Evolutionary conservation across 2,113 vertebrate genomes (phyloP).

Genomic region (Heterotilapia buettikoferi): DNA sequence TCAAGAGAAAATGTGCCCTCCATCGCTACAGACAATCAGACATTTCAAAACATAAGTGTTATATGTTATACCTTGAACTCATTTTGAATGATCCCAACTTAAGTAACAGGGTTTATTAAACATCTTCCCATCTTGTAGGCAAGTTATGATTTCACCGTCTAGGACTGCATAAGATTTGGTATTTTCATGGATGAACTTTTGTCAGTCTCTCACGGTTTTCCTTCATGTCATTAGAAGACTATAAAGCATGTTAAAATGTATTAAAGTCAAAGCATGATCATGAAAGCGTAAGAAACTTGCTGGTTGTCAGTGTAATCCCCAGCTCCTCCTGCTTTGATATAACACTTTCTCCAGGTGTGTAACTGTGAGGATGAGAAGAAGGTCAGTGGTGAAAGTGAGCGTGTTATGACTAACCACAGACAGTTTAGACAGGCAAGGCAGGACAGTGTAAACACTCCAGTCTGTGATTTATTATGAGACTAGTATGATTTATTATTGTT

Average conservation of each 20-base stretch:
- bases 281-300: not conserved
- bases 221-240: not conserved
- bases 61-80: not conserved
- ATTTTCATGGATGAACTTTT: not conserved
- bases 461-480: slow-evolving; percentile 31
- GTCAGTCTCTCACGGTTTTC: not conserved
- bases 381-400: not conserved
- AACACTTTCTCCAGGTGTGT: not conserved
- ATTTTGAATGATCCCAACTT: not conserved
- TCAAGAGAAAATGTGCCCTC: not conserved
- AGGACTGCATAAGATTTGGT: not conserved
- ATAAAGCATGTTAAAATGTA: not conserved
- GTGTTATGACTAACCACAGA: not conserved
- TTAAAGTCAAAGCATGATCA: not conserved
- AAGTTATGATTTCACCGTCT: not conserved
- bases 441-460: slow-evolving; percentile 22
- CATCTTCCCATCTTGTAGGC: not conserved
- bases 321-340: not conserved
- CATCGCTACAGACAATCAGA: not conserved
- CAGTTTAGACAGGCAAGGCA: slow-evolving; percentile 14
- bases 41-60: not conserved
- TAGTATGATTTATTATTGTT: slow-evolving; percentile 49
- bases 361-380: not conserved
- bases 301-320: not conserved
- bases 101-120: not conserved